phyloP scores from a whole-genome alignment of 2,888 invertebrate species.

The Drosophila nigricruria region DNA sequence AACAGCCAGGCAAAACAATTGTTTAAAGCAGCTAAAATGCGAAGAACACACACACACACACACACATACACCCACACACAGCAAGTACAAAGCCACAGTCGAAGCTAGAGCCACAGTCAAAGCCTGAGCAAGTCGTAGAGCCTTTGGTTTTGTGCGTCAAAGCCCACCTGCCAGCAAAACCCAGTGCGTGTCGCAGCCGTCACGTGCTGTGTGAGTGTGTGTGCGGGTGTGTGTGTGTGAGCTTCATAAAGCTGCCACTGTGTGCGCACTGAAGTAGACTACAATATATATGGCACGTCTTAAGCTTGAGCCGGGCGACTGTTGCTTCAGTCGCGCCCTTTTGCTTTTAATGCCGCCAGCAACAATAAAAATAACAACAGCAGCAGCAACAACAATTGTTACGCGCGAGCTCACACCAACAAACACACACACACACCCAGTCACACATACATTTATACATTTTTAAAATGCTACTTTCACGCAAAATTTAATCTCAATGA shows the following conservation, averaged over 20 bases:
- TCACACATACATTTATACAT: constrained; percentile 45
- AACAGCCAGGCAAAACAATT: constrained; percentile 63
- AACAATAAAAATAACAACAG: constrained; percentile 62
- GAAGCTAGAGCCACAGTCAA: constrained; percentile 27
- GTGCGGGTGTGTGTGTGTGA: constrained; percentile 15
- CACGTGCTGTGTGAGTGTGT: constrained; percentile 48
- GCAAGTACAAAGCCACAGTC: constrained; percentile 37
- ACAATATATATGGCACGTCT: constrained; percentile 73
- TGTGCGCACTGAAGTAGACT: constrained; percentile 52
- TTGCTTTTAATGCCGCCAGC: constrained; percentile 69
- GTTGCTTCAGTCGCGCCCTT: constrained; percentile 76
- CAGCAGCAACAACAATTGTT: constrained; percentile 59
- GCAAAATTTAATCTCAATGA: constrained; percentile 81
- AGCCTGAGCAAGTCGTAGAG: constrained; percentile 27
- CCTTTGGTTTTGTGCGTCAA: constrained; percentile 37
- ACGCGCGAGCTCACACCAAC: constrained; percentile 70
- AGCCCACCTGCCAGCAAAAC: constrained; percentile 58
- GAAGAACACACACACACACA: constrained; percentile 25
- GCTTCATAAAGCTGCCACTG: constrained; percentile 50
- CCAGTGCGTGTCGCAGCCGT: constrained; percentile 32
- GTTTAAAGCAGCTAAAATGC: constrained; percentile 70
- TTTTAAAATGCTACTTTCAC: constrained; percentile 81
- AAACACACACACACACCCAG: constrained; percentile 12
- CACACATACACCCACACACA: background rate
- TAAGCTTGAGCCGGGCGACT: constrained; percentile 60